A percentile compares a stretch with the other conserved stretches of the same genome.
These are phyloP conservation scores for Ennomos quercinarius DNA, from an alignment of 2,888 invertebrate genomes.

Conservation along the genomic window DNA sequence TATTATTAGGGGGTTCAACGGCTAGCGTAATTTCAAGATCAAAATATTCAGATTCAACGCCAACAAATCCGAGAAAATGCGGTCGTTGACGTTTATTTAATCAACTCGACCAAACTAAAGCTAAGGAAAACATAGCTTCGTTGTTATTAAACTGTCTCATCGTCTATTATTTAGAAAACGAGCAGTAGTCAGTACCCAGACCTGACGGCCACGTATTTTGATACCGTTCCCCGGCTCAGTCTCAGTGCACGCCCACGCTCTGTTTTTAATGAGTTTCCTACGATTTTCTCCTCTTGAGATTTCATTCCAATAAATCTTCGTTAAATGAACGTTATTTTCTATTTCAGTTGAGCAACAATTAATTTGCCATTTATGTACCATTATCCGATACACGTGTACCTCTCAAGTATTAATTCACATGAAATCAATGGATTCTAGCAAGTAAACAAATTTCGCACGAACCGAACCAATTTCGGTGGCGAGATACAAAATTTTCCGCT, in stretches of 20 bases:
- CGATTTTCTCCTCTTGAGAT: slow-evolving; percentile 20
- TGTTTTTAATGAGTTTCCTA: slow-evolving; percentile 20
- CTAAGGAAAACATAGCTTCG: slow-evolving; percentile 6
- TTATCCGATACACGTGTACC: slow-evolving; percentile 14
- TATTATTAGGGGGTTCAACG: too few relatives aligned
- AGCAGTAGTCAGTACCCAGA: neutral
- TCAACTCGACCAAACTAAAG: slow-evolving; percentile 27
- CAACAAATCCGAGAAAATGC: slow-evolving; percentile 6
- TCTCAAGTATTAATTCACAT: slow-evolving; percentile 4
- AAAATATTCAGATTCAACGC: too few relatives aligned
- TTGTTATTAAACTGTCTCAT: slow-evolving; percentile 22
- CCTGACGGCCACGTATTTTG: slow-evolving; percentile 19
- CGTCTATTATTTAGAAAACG: slow-evolving; percentile 22
- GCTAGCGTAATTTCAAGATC: too few relatives aligned
- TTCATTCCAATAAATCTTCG: slow-evolving; percentile 21
- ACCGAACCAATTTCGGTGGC: slow-evolving; percentile 46
- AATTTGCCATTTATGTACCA: slow-evolving; percentile 7
- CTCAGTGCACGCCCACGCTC: slow-evolving; percentile 18
- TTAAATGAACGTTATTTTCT: slow-evolving; percentile 19
- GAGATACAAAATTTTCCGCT: slow-evolving; percentile 55
- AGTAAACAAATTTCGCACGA: slow-evolving; percentile 32
- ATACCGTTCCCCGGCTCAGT: slow-evolving; percentile 10
- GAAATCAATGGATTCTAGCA: slow-evolving; percentile 20
- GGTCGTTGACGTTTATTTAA: slow-evolving; percentile 35
- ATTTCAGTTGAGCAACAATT: slow-evolving; percentile 14